Evolutionary conservation across 2,797 vertebrate genomes (phyloP).

Genomic region (Xiphophorus birchmanni): DNA sequence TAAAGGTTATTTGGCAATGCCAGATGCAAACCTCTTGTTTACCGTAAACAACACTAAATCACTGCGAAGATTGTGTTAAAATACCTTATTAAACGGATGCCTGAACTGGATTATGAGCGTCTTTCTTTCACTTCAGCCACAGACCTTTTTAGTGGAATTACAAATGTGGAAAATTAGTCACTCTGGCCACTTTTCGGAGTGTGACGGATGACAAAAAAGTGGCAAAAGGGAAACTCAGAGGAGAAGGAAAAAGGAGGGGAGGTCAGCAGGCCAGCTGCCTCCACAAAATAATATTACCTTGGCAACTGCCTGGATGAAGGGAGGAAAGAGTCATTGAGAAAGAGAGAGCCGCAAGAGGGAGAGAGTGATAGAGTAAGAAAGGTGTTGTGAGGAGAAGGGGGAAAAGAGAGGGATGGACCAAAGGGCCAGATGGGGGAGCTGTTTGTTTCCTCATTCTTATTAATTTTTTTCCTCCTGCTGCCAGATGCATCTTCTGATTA

Average conservation of each 20-base stretch:
- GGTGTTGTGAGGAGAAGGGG: slow-evolving; percentile 22
- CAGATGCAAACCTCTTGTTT: neutral
- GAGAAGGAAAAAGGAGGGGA: slow-evolving; percentile 34
- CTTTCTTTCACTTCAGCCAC: neutral
- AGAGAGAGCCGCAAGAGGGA: neutral
- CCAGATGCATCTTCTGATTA: slow-evolving; percentile 48
- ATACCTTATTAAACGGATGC: slow-evolving; percentile 7
- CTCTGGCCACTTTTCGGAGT: slow-evolving; percentile 15
- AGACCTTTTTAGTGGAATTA: neutral
- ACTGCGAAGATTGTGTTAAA: neutral
- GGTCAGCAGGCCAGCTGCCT: slow-evolving; percentile 66
- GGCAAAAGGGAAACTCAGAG: neutral
- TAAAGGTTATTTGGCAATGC: slow-evolving; percentile 23
- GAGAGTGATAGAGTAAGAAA: slow-evolving; percentile 29
- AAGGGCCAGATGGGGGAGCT: slow-evolving; percentile 35
- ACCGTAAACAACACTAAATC: neutral
- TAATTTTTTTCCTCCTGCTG: slow-evolving; percentile 7
- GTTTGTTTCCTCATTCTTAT: neutral
- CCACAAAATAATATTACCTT: slow-evolving; percentile 70
- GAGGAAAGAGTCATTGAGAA: slow-evolving; percentile 9
- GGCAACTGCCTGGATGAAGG: slow-evolving; percentile 70
- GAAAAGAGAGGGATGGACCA: slow-evolving; percentile 26
- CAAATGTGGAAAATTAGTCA: slow-evolving; percentile 18
- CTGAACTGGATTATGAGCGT: neutral
- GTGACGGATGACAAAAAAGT: slow-evolving; percentile 1